A percentile compares a stretch with the other conserved stretches of the same genome.
Conservation (phyloP, 2,888 invertebrate species). For the Drosophila barbarae region DNA sequence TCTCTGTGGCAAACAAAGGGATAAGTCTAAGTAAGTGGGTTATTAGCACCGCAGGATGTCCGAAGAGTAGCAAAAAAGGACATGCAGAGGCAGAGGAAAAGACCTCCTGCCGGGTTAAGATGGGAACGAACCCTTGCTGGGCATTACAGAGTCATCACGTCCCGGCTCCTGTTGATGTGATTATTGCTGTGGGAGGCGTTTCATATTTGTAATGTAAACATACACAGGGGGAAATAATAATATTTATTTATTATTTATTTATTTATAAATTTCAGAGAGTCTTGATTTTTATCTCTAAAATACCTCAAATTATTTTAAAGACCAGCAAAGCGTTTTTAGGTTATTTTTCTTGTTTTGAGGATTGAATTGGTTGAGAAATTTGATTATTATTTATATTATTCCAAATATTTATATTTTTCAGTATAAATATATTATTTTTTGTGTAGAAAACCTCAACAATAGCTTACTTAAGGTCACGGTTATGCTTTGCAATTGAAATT, state of each 20-base stretch:
- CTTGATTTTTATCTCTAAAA: background rate
- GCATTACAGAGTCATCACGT: conserved; percentile 70
- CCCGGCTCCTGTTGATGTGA: conserved; percentile 37
- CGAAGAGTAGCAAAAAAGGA: conserved; percentile 36
- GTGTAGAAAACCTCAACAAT: background rate
- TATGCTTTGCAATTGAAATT: conserved; percentile 63
- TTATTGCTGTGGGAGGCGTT: conserved; percentile 62
- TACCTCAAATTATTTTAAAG: background rate
- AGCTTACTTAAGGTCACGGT: background rate
- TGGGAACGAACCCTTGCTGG: conserved; percentile 58
- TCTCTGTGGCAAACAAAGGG: conserved; percentile 54
- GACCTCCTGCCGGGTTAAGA: conserved; percentile 47
- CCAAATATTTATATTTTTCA: background rate
- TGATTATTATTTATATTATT: too few species aligned
- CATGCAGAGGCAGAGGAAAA: conserved; percentile 11
- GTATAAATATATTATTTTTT: background rate
- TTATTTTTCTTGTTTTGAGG: background rate
- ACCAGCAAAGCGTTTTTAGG: background rate
- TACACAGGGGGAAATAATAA: conserved; percentile 32
- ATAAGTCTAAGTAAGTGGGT: conserved; percentile 77
- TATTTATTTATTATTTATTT: too few species aligned
- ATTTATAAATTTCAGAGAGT: too few species aligned
- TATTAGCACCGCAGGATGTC: conserved; percentile 76
- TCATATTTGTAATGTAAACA: conserved; percentile 67
- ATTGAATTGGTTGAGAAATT: background rate